Conservation (phyloP, 2,113 vertebrate genomes). For the Nesogale talazaci region DNA sequence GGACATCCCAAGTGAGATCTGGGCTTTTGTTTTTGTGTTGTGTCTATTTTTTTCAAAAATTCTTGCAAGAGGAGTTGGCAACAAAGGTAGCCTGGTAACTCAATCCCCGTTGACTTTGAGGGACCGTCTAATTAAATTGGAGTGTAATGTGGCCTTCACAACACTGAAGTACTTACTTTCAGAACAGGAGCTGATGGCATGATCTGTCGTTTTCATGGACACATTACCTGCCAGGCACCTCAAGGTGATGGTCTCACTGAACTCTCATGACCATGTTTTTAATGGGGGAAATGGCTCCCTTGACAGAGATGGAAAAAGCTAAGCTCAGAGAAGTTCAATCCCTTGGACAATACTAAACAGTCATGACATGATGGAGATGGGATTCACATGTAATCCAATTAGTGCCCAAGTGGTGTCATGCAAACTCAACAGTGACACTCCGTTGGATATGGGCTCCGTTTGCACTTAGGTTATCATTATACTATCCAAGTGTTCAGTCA, state of each 20-base stretch:
- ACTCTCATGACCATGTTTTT: not conserved
- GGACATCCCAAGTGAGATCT: not conserved
- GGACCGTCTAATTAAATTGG: slow-evolving; percentile 32
- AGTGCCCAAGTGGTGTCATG: not conserved
- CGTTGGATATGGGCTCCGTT: not conserved
- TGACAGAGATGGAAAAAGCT: not conserved
- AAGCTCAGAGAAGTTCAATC: no score
- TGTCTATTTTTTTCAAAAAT: not conserved
- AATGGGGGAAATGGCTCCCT: not conserved
- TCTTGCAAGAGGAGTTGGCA: not conserved
- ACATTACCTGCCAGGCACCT: not conserved
- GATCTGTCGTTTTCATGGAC: not conserved
- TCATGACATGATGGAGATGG: not conserved
- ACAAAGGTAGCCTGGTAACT: not conserved
- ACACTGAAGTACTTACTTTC: slow-evolving; percentile 9
- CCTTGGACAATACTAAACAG: not conserved
- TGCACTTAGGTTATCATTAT: not conserved
- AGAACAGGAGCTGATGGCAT: not conserved
- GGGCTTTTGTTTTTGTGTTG: not conserved
- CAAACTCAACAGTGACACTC: not conserved
- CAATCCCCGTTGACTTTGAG: not conserved
- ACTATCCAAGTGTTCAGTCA: not conserved
- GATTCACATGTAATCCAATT: not conserved
- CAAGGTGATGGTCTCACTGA: not conserved
- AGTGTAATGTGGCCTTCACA: not conserved